Evolutionary conservation across 2,797 vertebrate genomes (phyloP).

Genomic region (Mormyrus proboscirostris): DNA sequence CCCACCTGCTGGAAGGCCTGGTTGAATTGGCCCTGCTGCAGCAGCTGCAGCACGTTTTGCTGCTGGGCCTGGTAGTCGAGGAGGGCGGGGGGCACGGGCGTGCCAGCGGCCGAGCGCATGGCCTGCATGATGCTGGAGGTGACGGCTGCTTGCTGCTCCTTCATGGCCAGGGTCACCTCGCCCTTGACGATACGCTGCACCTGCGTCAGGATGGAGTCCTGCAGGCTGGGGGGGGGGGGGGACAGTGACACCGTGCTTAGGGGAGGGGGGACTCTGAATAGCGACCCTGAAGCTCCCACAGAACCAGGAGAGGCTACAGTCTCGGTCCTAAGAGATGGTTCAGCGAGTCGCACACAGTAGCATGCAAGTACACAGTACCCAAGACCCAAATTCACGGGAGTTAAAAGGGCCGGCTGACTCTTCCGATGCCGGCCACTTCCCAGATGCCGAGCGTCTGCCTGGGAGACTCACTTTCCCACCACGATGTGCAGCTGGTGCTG

Average conservation of each 20-base stretch:
- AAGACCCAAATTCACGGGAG: neutral
- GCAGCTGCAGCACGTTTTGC: conserved; percentile 84
- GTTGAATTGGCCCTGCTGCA: conserved; percentile 96
- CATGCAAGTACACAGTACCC: neutral
- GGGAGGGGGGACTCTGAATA: neutral
- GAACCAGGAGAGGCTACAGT: neutral
- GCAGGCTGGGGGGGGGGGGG: conserved; percentile 66
- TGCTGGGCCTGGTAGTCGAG: conserved; percentile 94
- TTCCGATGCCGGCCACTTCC: neutral
- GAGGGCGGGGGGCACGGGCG: conserved; percentile 84
- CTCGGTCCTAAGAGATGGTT: neutral
- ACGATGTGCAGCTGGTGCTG: conserved; percentile 90
- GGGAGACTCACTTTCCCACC: conserved; percentile 78
- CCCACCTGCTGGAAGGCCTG: conserved; percentile 96
- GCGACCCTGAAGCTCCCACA: neutral
- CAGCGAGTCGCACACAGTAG: neutral
- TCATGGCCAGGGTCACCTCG: conserved; percentile 91
- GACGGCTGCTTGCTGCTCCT: conserved; percentile 91
- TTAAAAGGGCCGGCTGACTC: neutral
- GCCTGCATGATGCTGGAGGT: conserved; percentile 98
- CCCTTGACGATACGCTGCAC: conserved; percentile 94
- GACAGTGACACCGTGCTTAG: neutral
- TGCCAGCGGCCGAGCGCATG: conserved; percentile 90
- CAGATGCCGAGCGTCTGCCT: neutral
- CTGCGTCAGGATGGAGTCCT: conserved; percentile 89